These are phyloP conservation scores for Gobionotothen gibberifrons DNA, from an alignment of 2,797 vertebrate species.

Conservation along the genomic window DNA sequence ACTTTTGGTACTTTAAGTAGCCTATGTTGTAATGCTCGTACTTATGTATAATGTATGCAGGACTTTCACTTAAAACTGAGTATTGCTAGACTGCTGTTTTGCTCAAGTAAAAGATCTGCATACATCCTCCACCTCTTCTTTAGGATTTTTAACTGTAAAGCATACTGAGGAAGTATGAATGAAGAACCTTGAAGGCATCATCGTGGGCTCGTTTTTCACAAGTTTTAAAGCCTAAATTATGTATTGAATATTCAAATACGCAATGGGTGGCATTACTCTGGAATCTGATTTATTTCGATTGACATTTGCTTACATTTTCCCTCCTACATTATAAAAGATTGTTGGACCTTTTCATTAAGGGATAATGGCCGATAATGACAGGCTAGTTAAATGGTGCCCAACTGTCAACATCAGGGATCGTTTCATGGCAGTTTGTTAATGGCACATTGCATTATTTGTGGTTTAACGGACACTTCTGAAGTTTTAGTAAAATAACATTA, in stretches of 20 bases:
- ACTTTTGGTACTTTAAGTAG: no score
- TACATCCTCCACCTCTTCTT: no score
- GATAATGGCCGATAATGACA: not conserved
- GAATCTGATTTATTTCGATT: no score
- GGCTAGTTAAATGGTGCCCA: not conserved
- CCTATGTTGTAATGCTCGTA: no score
- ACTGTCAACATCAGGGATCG: not conserved
- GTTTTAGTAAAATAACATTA: fast-evolving
- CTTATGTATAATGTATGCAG: no score
- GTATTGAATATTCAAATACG: not conserved
- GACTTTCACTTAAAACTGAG: no score
- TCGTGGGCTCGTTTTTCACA: not conserved
- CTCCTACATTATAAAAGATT: no score
- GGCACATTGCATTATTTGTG: not conserved
- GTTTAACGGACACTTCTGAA: not conserved
- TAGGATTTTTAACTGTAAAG: no score
- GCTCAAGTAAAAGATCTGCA: no score
- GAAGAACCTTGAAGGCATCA: not conserved
- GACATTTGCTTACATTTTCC: not conserved
- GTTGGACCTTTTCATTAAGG: not conserved
- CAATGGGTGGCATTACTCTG: not conserved
- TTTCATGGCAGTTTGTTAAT: not conserved
- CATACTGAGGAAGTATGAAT: not conserved
- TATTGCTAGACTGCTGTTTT: no score
- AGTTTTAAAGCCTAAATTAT: not conserved